Percentiles rank a stretch among this genome's conserved stretches.
These are phyloP conservation scores for Meriones psammophilus DNA, from an alignment of 2,797 vertebrate genomes.

Conservation along the genomic window DNA sequence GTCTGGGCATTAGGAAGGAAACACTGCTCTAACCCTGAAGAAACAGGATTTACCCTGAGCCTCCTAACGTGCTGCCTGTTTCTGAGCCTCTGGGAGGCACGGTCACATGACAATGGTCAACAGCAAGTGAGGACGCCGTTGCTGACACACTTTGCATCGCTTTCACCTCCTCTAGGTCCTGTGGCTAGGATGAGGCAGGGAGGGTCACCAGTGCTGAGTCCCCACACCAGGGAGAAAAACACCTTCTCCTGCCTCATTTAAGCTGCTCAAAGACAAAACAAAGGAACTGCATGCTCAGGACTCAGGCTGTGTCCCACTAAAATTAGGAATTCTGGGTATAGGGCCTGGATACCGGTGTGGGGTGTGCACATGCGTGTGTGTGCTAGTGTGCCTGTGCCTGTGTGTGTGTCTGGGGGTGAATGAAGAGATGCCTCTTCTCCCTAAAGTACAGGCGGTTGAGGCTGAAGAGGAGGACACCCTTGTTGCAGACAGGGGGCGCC, in stretches of 20 bases:
- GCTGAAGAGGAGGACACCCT: not conserved
- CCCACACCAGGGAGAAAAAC: not conserved
- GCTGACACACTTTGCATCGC: not conserved
- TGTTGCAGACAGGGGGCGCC: not conserved
- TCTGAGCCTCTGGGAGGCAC: not conserved
- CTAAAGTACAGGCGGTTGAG: not conserved
- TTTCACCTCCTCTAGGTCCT: not conserved
- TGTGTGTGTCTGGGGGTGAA: not conserved
- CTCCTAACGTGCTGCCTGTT: rapidly evolving
- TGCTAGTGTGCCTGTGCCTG: not conserved
- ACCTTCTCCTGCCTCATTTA: not conserved
- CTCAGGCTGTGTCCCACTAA: not conserved
- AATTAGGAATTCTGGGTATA: not conserved
- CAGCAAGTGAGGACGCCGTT: not conserved
- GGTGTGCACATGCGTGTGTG: not conserved
- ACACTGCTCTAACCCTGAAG: not conserved
- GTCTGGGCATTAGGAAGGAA: not conserved
- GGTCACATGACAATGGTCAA: not conserved
- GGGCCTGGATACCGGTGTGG: not conserved
- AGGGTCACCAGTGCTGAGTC: not conserved
- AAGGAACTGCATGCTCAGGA: not conserved
- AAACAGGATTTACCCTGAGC: not conserved
- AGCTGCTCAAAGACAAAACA: not conserved
- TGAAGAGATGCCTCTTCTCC: not conserved
- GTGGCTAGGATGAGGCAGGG: rapidly evolving